Evolutionary conservation across 2,888 invertebrate species (phyloP), one percentile per base, ranked within the genome.

Genomic region (Drosophila austrosaltans): DNA sequence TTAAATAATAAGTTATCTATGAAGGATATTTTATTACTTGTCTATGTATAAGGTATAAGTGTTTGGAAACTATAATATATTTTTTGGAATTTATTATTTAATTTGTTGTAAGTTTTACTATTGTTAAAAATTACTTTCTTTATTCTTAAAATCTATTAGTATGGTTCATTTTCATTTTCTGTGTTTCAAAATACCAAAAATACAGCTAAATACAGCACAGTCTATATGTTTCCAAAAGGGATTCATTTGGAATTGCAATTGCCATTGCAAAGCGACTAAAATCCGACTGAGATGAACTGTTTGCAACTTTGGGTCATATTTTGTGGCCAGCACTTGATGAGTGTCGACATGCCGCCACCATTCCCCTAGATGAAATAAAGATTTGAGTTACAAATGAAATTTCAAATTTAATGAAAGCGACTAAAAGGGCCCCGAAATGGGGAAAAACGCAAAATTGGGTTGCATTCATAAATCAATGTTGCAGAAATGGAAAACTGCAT

Each of bases 401-500:
- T 10, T 25, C 6, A 10, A 48, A 48, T 48, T 57, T 57, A 32
- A 20, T 22, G 16, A 32, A 57, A 22, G 56, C 36, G 36, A 20
- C 8, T 32, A 56, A 20, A n/a, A 20, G 20, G 30, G 16, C 16
- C 16, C 16, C 22, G 20, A 20, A 57, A 20, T 20, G 32, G 30
- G 20, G 4, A 4, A 48, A 57, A 57, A 6, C 39, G 57, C 57
- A 39, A 48, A 48, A 48, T 48, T 48, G 57, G 39, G 39, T 39
- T 36, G 36, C 57, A 39, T 57, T 57, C 57, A 57, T 57, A 57
- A 57, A 57, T 57, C 57, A 57, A 39, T 57, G 57, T 39, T 39
- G 57, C 39, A 39, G 20, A 54, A 57, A 39, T 56, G 75, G 48
- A 75, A 62, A 54, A 59, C 70, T 39, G 63, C 57, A 53, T 61